Conservation (phyloP, 1,140 invertebrate genomes). For the Gryon sp. region DNA sequence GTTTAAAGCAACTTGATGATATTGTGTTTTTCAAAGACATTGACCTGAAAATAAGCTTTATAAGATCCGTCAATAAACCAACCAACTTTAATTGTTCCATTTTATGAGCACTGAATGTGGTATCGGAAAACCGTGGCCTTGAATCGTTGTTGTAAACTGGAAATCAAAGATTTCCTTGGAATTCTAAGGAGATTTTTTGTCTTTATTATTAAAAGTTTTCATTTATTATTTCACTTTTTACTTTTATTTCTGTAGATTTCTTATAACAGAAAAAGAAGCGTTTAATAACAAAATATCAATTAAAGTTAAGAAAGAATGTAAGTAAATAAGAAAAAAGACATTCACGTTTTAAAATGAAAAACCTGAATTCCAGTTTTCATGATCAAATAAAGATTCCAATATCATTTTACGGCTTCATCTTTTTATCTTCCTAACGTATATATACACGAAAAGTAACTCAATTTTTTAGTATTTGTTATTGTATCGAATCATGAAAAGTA, state of each 20-base stretch:
- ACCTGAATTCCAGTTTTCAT: too few species aligned
- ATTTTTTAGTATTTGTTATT: too few species aligned
- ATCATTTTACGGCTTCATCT: too few species aligned
- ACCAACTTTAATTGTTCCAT: conserved; percentile 34
- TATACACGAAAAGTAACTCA: too few species aligned
- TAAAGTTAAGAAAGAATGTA: too few species aligned
- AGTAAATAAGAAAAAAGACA: background rate
- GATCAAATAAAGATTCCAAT: too few species aligned
- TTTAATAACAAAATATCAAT: too few species aligned
- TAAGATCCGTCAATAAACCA: conserved; percentile 35
- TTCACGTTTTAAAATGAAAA: conserved; percentile 7
- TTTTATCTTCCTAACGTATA: too few species aligned
- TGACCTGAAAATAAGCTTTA: conserved; percentile 40
- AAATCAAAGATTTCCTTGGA: background rate
- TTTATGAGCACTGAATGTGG: conserved; percentile 20
- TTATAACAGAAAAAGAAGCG: too few species aligned
- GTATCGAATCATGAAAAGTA: background rate
- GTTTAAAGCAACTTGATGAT: conserved; percentile 2
- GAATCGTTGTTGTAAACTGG: background rate
- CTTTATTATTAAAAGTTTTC: too few species aligned
- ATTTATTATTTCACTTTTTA: too few species aligned
- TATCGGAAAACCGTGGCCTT: conserved; percentile 30
- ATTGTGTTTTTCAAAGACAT: conserved; percentile 28
- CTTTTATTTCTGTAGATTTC: too few species aligned
- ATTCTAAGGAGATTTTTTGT: conserved; percentile 5